Base-by-base conservation (phyloP, 2,888 invertebrate genomes). In the Polyommatus icarus region DNA sequence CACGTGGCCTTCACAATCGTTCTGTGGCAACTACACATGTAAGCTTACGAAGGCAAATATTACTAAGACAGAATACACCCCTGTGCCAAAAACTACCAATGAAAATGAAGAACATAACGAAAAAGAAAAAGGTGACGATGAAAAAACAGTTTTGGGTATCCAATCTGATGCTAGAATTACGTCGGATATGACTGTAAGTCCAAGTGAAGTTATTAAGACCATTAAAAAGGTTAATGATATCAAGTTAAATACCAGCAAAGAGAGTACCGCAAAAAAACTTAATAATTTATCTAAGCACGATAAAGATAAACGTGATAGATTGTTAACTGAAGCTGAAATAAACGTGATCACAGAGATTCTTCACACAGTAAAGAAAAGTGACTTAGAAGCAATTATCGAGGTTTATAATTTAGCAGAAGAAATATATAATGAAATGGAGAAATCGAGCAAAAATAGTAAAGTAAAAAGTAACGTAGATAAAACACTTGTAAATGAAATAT, bases 1-100 rank as follows among this genome's bases (percentile, higher is more conserved):
- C 29, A 91, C 92, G 8, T 94, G 94, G 94, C 82, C 86, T 1
- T 89, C 94, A 0, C 84, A 85, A 32, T 84, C 88, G 1, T 94
- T 94, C 78, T 94, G 94, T 76, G 94, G 94, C 1, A 92, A 90
- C 80, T 94, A 93, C 80, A 90, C 91, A 6, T 94, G 94, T 83
- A 92, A 87, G 80, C 79, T 92, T 0, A 87, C 87, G 79, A 86
- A 83, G 80, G 86, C 81, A 79, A 88, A 87, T 59, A 57, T 82
- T 2, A 84, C 84, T 0, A 80, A 82, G 40, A 80, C 82, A 7
- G 82, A 86, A 73, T 83, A 84, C 54, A 78, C 80, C 3, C 86
- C 87, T 0, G 71, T 87, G 6, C 82, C 85, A 78, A 83, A 87
- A 80, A 82, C 88, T 12, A 82, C 89, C 10, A 85, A 86, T 0